Evolutionary conservation across 2,797 vertebrate genomes (phyloP), one percentile per base, ranked within the genome.

Genomic region (Etheostoma nigrum): DNA sequence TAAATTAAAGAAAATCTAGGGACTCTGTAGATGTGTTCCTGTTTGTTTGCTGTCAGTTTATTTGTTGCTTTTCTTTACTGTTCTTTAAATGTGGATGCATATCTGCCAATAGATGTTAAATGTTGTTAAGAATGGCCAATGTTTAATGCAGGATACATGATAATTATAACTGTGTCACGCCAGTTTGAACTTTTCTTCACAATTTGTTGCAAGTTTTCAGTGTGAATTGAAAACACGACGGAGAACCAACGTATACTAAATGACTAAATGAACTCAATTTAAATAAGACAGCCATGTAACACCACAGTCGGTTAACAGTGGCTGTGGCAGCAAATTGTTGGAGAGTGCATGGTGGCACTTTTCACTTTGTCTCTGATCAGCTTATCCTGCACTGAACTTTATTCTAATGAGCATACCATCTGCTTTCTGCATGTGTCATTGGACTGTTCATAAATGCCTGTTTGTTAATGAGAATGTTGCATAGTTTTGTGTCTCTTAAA

Each of bases 401-500:
- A 92, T 90, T 93, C 95, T 94, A 91, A 96, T 95, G 96, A 96
- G 96, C 94, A 96, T 96, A 93, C 97, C 97, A 97, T 97, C 97
- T 97, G 97, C 97, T 99, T 97, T 97, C 94, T 97, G 97, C 98
- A 99, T 97, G 97, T 98, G 95, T 97, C 97, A 99, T 98, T 96
- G 97, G 96, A 98, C 95, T 98, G 97, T 98, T 98, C 97, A 97
- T 96, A 98, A 97, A 97, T 97, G 97, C 97, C 95, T 98, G 97
- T 97, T 97, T 95, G 97, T 95, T 97, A 98, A 97, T 97, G 96
- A 97, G 97, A 98, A 97, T 97, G 97, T 97, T 97, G 96, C 97
- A 96, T 97, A 98, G 96, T 97, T 97, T 89, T 96, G 96, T 97
- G 97, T 98, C 96, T 96, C 93, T 97, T 96, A 95, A 97, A 97